Percentiles rank a stretch among this genome's conserved stretches.
These are phyloP conservation scores for Trachelus troglodyta DNA, from an alignment of 2,888 invertebrate species.

Conservation along the genomic window DNA sequence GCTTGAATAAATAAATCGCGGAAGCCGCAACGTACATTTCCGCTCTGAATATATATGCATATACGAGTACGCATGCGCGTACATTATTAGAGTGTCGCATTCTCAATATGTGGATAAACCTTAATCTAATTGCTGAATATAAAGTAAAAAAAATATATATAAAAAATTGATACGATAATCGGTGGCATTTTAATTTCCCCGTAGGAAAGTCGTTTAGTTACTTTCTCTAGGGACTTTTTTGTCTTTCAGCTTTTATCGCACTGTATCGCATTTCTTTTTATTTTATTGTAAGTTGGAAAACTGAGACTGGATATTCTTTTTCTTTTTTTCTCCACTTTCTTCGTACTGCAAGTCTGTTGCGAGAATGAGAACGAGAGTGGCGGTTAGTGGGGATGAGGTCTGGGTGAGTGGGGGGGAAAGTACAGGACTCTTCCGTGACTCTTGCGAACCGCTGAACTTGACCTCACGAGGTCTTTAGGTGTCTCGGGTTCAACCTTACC, in stretches of 20 bases:
- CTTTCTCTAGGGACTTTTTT: background rate
- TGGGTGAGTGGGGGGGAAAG: background rate
- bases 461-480: slow-evolving; percentile 9
- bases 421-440: slow-evolving; percentile 1
- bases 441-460: slow-evolving; percentile 19
- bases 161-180: background rate
- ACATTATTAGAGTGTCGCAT: background rate
- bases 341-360: background rate
- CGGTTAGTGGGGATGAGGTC: background rate
- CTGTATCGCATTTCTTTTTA: background rate
- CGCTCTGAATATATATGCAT: background rate
- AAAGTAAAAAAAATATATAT: background rate
- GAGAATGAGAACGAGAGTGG: background rate
- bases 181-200: background rate
- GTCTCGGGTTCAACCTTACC: slow-evolving; percentile 14
- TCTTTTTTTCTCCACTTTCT: background rate
- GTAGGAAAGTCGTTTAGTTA: background rate
- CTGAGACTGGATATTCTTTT: background rate
- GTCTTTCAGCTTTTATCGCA: background rate
- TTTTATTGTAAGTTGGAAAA: background rate
- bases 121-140: background rate
- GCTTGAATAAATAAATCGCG: slow-evolving; percentile 12
- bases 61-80: background rate
- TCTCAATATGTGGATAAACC: background rate
- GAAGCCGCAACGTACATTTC: background rate